Percentiles rank a stretch among this genome's conserved stretches.
phyloP scores from a whole-genome alignment of 2,888 invertebrate species.

The Diarsia dahlii region DNA sequence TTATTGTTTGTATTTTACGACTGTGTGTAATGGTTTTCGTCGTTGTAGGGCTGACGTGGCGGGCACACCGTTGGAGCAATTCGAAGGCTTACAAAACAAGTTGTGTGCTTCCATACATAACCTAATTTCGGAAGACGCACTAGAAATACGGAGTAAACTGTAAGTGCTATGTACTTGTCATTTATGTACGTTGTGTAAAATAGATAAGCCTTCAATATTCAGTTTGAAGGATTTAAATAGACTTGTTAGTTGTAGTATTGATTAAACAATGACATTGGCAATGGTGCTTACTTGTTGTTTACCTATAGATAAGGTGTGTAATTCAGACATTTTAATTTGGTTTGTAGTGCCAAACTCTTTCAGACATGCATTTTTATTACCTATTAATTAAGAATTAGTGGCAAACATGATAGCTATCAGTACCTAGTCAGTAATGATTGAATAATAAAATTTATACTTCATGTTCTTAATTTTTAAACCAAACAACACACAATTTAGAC shows the following conservation, averaged over 20 bases:
- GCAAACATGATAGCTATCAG: neutral
- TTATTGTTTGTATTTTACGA: slow-evolving; percentile 64
- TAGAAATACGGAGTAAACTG: slow-evolving; percentile 85
- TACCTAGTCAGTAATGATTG: neutral
- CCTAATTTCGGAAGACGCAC: slow-evolving; percentile 83
- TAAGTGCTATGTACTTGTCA: slow-evolving; percentile 68
- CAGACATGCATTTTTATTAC: neutral
- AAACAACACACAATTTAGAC: neutral
- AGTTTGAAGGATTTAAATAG: neutral
- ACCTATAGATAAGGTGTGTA: neutral
- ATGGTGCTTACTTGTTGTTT: neutral
- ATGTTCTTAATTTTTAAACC: neutral
- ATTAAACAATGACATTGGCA: slow-evolving; percentile 17
- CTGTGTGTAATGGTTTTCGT: slow-evolving; percentile 50
- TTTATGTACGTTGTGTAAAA: slow-evolving; percentile 21
- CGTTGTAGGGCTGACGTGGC: slow-evolving; percentile 82
- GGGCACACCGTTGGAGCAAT: slow-evolving; percentile 85
- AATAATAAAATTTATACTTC: neutral
- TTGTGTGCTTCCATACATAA: slow-evolving; percentile 83
- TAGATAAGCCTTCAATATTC: neutral
- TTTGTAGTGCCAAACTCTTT: neutral
- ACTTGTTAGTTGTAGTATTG: neutral
- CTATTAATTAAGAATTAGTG: neutral
- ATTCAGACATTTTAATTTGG: neutral
- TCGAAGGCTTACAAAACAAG: slow-evolving; percentile 82